A percentile compares a stretch with the other conserved stretches of the same genome.
These are phyloP conservation scores for Drosophila paucipuncta DNA, from an alignment of 2,888 invertebrate species.

Conservation along the genomic window DNA sequence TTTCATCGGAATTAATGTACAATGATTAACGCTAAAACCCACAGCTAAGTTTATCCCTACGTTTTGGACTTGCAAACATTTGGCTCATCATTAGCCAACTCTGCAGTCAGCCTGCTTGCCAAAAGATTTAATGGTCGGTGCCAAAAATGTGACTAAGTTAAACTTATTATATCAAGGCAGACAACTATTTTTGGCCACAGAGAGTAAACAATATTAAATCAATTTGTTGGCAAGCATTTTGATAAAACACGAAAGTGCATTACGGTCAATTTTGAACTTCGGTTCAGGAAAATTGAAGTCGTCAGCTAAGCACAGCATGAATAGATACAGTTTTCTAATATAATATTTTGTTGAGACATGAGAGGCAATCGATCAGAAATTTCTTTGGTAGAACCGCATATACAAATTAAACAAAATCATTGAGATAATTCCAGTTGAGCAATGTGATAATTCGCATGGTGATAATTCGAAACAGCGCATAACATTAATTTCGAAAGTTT, in stretches of 20 bases:
- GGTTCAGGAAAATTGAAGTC: background rate
- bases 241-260: conserved; percentile 13
- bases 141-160: conserved; percentile 24
- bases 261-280: conserved; percentile 6
- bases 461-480: conserved; percentile 5
- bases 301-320: background rate
- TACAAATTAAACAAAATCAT: conserved; percentile 11
- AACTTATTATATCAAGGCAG: conserved; percentile 8
- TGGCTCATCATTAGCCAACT: conserved; percentile 18
- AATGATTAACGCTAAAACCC: background rate
- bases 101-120: conserved; percentile 1
- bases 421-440: conserved; percentile 7
- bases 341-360: background rate
- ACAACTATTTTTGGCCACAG: background rate
- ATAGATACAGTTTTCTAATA: background rate
- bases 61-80: conserved; percentile 3
- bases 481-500: conserved; percentile 11
- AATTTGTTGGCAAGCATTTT: conserved; percentile 19
- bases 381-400: background rate
- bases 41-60: background rate
- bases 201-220: background rate
- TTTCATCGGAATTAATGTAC: background rate
- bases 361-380: background rate
- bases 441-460: conserved; percentile 5
- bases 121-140: conserved; percentile 23